Evolutionary conservation across 2,113 vertebrate species (phyloP).

Genomic region (Cinclus mexicanus): DNA sequence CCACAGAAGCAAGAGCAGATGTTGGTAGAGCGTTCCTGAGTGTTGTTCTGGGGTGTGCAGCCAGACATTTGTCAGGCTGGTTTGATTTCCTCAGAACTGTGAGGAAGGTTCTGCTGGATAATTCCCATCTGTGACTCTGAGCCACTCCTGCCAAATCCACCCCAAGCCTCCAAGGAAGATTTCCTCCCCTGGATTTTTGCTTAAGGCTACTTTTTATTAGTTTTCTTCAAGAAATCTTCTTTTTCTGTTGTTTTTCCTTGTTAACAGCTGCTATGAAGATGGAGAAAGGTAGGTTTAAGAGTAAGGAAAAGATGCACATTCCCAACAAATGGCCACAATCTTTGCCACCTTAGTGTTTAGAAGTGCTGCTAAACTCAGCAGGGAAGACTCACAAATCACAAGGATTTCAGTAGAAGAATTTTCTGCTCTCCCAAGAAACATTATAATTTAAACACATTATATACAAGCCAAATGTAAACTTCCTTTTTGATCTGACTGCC

Average conservation of each 20-base stretch:
- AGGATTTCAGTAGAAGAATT: not conserved
- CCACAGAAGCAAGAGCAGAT: constrained; percentile 36
- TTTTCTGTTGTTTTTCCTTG: too few relatives aligned
- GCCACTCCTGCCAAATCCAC: not conserved
- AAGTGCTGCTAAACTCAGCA: not conserved
- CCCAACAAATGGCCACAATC: too few relatives aligned
- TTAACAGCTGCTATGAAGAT: not conserved
- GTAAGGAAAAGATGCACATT: not conserved
- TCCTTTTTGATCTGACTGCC: not conserved
- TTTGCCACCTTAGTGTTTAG: not conserved
- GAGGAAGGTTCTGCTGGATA: constrained; percentile 21
- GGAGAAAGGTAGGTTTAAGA: not conserved
- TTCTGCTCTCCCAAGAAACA: not conserved
- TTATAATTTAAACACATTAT: not conserved
- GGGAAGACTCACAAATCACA: not conserved
- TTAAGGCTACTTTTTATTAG: not conserved
- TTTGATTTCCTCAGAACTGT: constrained; percentile 31
- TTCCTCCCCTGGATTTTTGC: not conserved
- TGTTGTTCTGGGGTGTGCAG: not conserved
- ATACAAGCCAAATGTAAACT: not conserved
- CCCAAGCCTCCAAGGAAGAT: constrained; percentile 12
- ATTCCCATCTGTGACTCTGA: not conserved
- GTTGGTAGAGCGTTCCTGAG: constrained; percentile 49
- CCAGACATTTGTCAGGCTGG: constrained; percentile 50
- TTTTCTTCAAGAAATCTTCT: not conserved